Conservation (phyloP, 2,797 vertebrate species). For the Bufotes viridis region DNA sequence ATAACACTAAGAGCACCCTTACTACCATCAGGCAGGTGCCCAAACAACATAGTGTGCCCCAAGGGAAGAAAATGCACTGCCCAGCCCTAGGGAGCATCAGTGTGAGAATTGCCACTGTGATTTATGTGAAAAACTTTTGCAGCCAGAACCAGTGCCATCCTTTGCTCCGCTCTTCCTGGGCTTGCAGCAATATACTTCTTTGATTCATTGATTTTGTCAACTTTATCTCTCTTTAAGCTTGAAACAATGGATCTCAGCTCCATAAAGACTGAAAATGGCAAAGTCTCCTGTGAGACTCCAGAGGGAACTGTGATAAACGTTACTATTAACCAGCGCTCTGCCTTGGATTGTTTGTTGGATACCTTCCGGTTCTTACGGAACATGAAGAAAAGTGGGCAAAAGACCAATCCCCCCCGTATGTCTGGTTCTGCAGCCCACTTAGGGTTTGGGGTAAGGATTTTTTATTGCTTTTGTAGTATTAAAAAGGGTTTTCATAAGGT, state of each 20-base stretch:
- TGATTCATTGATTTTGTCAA: not conserved
- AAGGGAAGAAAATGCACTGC: too few relatives aligned
- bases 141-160: too few relatives aligned
- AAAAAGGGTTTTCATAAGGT: too few relatives aligned
- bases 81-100: too few relatives aligned
- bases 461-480: too few relatives aligned
- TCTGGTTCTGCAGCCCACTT: not conserved
- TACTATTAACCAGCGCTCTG: slow-evolving; percentile 23
- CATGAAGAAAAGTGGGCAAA: not conserved
- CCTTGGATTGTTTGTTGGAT: not conserved
- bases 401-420: not conserved
- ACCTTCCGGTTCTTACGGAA: not conserved
- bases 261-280: slow-evolving; percentile 10
- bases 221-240: not conserved
- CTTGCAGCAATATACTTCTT: too few relatives aligned
- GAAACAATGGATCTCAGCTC: not conserved
- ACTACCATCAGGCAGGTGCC: too few relatives aligned
- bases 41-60: too few relatives aligned
- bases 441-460: not conserved
- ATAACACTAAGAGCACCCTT: too few relatives aligned
- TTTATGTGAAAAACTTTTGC: too few relatives aligned
- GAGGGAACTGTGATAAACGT: not conserved
- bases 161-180: too few relatives aligned
- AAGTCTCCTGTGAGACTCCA: slow-evolving; percentile 12
- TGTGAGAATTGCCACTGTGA: too few relatives aligned